These are phyloP conservation scores for Lepidurus arcticus DNA, from an alignment of 1,140 invertebrate species.

Conservation along the genomic window DNA sequence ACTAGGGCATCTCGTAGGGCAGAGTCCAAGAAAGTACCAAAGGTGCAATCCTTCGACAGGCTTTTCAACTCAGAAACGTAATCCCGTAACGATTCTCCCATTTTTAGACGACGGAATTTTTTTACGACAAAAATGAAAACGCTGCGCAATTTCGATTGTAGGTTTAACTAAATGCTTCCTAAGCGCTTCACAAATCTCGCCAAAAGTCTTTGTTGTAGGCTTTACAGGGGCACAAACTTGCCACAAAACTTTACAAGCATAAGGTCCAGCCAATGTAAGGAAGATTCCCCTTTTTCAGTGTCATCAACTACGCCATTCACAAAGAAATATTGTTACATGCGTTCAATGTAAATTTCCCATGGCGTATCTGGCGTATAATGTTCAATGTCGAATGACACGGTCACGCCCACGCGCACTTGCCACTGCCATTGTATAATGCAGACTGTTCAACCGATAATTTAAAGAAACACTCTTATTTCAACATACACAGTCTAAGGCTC, in stretches of 20 bases:
- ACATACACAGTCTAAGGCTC: no score
- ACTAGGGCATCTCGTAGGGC: constrained; percentile 37
- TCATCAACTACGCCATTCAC: background rate
- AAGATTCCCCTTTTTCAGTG: constrained; percentile 13
- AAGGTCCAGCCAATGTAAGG: constrained; percentile 1
- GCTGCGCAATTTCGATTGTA: no score
- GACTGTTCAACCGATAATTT: no score
- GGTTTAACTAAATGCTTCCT: background rate
- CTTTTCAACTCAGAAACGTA: constrained; percentile 36
- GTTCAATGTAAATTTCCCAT: constrained; percentile 24
- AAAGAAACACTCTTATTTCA: no score
- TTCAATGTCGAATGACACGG: background rate
- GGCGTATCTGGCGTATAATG: background rate
- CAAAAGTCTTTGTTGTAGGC: constrained; percentile 12
- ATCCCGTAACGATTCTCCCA: background rate
- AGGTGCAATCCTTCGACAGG: constrained; percentile 38
- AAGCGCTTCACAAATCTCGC: constrained; percentile 22
- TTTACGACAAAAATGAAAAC: constrained; percentile 38
- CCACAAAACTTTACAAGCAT: background rate
- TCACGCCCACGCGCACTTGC: background rate
- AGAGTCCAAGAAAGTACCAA: constrained; percentile 34
- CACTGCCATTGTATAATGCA: no score
- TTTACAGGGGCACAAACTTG: constrained; percentile 20
- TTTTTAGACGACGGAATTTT: constrained; percentile 36
- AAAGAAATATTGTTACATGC: constrained; percentile 26